Base-by-base conservation (phyloP, 2,797 vertebrate genomes). In the Pagetopsis macropterus region DNA sequence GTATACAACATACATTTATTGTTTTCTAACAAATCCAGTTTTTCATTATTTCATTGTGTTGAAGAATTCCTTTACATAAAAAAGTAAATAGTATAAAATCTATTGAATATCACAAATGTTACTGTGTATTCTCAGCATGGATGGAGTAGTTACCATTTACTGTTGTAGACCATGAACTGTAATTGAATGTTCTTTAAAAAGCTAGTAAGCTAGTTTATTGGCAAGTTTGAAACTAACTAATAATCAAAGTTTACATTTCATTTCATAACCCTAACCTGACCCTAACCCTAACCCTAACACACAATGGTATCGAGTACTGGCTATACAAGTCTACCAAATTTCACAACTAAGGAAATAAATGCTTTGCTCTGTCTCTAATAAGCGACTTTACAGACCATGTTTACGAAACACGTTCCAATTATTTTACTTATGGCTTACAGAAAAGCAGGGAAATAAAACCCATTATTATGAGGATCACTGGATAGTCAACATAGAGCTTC, bases 401-500 rank as follows among this genome's bases (percentile, higher is more conserved):
- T 37, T 27, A 23, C 50, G 15, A 14, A 14, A 21, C 21, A 31
- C 4, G 10, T 55, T 60, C 5, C 41, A 52, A 68, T 52, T 12
- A 40, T 16, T 58, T 50, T 0, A 51, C 33, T 48, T n/a, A 16
- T 0, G 9, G 27, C 5, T 16, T 27, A 13, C 8, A 43, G 14
- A 69, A 46, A 52, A 23, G 46, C n/a, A 49, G 12, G 14, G 15
- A 37, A 52, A 71, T 9, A 66, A 60, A 60, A 21, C 11, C 3
- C n/a, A 27, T 3, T 23, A 40, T 40, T 31, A 16, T 51, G 31
- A 13, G 9, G 37, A 16, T 17, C 61, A 63, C 49, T 11, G 44
- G 52, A 50, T 21, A 4, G 27, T 54, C 10, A 56, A 27, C 50
- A 58, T 23, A 23, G n/a, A n/a, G n/a, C 0, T 27, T 12, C 12